Percentiles rank a stretch among this genome's conserved stretches.
Evolutionary conservation across 2,113 vertebrate species (phyloP).

Genomic region (Aplodontia rufa): DNA sequence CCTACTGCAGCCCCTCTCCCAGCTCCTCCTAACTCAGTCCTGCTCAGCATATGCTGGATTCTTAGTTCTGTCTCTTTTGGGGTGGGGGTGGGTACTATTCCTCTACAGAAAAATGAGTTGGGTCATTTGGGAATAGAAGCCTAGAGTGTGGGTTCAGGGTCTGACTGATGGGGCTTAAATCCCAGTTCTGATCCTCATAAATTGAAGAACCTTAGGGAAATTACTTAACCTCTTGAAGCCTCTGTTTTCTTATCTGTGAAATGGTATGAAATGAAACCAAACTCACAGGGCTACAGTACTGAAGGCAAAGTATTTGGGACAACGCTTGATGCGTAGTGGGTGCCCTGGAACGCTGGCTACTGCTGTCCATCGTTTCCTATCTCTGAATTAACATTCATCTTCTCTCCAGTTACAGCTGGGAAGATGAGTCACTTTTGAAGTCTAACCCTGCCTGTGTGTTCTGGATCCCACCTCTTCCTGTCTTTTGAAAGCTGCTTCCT

Average conservation of each 20-base stretch:
- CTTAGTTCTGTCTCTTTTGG: not conserved
- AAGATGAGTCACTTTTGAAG: not conserved
- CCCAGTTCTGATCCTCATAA: not conserved
- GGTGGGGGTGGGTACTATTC: not conserved
- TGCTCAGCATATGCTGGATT: not conserved
- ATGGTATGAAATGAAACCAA: not conserved
- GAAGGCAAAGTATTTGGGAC: not conserved
- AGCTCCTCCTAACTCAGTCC: not conserved
- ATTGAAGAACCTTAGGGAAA: not conserved
- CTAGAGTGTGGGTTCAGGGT: not conserved
- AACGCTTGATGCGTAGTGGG: not conserved
- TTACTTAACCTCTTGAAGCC: not conserved
- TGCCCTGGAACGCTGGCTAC: not conserved
- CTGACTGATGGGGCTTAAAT: not conserved
- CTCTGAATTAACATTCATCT: not conserved
- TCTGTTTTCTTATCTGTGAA: conserved; percentile 44
- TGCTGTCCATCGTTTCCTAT: not conserved
- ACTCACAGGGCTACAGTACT: not conserved
- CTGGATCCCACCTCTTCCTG: not conserved
- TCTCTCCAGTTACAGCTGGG: not conserved
- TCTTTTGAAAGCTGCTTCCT: not conserved
- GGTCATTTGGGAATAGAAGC: not conserved
- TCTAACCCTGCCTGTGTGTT: not conserved
- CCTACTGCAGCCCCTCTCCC: not conserved
- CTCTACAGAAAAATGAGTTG: conserved; percentile 16